Evolutionary conservation across 2,888 invertebrate species (phyloP).

Genomic region (Schizaphis graminum): DNA sequence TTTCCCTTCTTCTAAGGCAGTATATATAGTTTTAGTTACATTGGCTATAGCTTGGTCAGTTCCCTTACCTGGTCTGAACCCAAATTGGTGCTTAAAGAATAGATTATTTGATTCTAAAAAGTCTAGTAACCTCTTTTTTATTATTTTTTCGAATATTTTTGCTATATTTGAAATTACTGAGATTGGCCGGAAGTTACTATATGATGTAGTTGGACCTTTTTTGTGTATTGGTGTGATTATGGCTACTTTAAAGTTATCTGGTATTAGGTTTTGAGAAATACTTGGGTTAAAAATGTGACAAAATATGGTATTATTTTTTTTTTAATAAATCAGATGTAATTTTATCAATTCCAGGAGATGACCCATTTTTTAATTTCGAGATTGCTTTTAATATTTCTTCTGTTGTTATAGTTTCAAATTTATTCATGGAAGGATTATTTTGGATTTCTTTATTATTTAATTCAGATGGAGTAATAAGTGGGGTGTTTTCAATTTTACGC

Average conservation of each 20-base stretch:
- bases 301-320: slow-evolving; percentile 9
- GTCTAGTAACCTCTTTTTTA: slow-evolving; percentile 5
- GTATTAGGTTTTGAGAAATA: slow-evolving; percentile 17
- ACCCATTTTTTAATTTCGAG: slow-evolving; percentile 12
- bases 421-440: slow-evolving; percentile 4
- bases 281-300: not conserved
- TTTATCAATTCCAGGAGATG: not conserved
- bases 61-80: not conserved
- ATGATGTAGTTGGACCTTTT: slow-evolving; percentile 17
- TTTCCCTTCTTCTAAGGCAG: not conserved
- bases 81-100: slow-evolving; percentile 28
- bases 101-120: slow-evolving; percentile 18
- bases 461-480: not conserved
- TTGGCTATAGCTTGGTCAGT: not conserved
- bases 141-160: slow-evolving; percentile 47
- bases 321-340: not conserved
- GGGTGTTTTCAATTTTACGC: slow-evolving; percentile 9
- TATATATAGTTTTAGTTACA: not conserved
- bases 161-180: slow-evolving; percentile 39
- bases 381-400: not conserved
- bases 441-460: not conserved
- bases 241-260: slow-evolving; percentile 27
- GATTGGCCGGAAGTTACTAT: slow-evolving; percentile 22
- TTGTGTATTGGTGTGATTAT: slow-evolving; percentile 6
- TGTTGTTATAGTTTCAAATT: slow-evolving; percentile 6